Evolutionary conservation across 2,888 invertebrate genomes (phyloP), one percentile per base, ranked within the genome.

Genomic region (Zygaena filipendulae): DNA sequence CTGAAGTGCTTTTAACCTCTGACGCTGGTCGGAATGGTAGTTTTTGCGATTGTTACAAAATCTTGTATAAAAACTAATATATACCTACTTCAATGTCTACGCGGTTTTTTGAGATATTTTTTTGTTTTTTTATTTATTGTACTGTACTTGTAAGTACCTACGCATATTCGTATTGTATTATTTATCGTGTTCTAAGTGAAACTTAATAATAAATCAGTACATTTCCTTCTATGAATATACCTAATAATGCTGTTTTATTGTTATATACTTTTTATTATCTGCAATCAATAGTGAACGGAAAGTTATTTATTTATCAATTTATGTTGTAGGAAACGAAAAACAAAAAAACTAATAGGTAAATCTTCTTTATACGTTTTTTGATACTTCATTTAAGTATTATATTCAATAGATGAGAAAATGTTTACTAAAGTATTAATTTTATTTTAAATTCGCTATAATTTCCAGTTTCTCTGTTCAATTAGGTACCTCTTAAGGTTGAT

Each of bases 161-260:
- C 51, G 40, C 30, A 30, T 25, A 44, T 35, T 41, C 51, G 52
- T 54, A 48, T 40, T 63, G 59, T 67, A 67, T 63, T 68, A 67
- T 67, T 68, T 67, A 63, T 62, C 56, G 52, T 58, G 57, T 66
- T 50, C 42, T 64, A 62, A 63, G 62, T 57, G 48, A 53, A 59
- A 61, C 41, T 56, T 58, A 50, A 46, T 46, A 45, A 47, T 45
- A 45, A 50, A 54, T 28, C 30, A 47, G 52, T 59, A 58, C 55
- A 55, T 49, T 53, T 51, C 39, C 38, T 29, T 46, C 36, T 43
- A 36, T 39, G 34, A 40, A 29, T 32, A 29, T 27, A 29, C 30
- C 21, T 13, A 26, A 8, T 11, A 8, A 16, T 26, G 24, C 27
- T 34, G 30, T 33, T 37, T 30, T 25, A 21, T 33, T 34, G 30